These are phyloP conservation scores for Chanos chanos DNA, from an alignment of 2,797 vertebrate genomes.

Conservation along the genomic window DNA sequence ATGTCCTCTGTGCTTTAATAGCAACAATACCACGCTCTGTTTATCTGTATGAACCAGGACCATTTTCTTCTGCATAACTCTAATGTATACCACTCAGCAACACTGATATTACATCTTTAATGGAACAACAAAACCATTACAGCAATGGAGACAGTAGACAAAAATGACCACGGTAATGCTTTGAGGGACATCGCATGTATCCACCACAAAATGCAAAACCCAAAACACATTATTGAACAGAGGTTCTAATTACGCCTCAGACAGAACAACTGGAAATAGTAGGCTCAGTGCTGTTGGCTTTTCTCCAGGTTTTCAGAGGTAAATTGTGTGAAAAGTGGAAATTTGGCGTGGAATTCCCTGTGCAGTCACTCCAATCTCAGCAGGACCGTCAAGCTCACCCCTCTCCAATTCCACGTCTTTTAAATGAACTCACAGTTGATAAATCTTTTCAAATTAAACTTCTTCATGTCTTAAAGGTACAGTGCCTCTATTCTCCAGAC, in stretches of 20 bases:
- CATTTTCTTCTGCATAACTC: too few relatives aligned
- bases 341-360: constrained; percentile 11
- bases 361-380: constrained; percentile 13
- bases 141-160: too few relatives aligned
- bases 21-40: too few relatives aligned
- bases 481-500: constrained; percentile 6
- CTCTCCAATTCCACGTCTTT: constrained; percentile 7
- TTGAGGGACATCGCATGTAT: too few relatives aligned
- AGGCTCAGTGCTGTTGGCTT: background rate
- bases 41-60: too few relatives aligned
- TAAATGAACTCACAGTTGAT: constrained; percentile 15
- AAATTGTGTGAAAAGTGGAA: constrained; percentile 21
- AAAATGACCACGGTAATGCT: background rate
- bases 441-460: constrained; percentile 16
- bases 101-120: background rate
- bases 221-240: background rate
- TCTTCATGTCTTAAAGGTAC: background rate
- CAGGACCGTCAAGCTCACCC: constrained; percentile 13
- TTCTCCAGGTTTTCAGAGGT: constrained; percentile 1
- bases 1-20: too few relatives aligned
- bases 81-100: too few relatives aligned
- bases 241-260: background rate
- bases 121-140: background rate
- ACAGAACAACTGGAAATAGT: constrained; percentile 2
- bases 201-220: background rate